Evolutionary conservation across 2,797 vertebrate genomes (phyloP).

Genomic region (Catostomus latipinnis): DNA sequence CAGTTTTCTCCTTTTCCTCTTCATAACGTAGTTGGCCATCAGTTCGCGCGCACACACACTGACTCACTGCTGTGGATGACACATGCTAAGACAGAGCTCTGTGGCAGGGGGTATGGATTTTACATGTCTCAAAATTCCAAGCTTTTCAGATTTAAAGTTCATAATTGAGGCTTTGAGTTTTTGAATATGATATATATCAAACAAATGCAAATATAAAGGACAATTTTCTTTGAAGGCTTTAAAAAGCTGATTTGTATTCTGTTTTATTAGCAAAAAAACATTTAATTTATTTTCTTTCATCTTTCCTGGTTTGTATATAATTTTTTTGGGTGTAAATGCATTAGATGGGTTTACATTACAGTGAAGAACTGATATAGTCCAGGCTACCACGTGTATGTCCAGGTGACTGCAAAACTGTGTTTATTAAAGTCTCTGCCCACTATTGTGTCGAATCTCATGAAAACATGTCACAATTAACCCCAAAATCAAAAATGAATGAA

Average conservation of each 20-base stretch:
- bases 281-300: not conserved
- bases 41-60: conserved; percentile 5
- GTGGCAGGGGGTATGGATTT: conserved; percentile 5
- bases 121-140: conserved; percentile 11
- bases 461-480: too few species aligned
- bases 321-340: too few species aligned
- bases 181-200: not conserved
- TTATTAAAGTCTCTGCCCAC: too few species aligned
- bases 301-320: not conserved
- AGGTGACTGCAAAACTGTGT: too few species aligned
- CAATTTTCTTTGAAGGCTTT: not conserved
- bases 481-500: too few species aligned
- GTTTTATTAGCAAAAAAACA: not conserved
- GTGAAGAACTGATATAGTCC: too few species aligned
- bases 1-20: conserved; percentile 32
- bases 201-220: not conserved
- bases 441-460: too few species aligned
- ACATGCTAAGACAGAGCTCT: conserved; percentile 31
- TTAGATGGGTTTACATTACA: too few species aligned
- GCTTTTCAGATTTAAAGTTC: conserved; percentile 3
- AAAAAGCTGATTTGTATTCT: not conserved
- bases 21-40: conserved; percentile 20
- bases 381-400: too few species aligned
- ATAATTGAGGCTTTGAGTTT: not conserved
- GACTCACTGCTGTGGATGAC: conserved; percentile 40